Evolutionary conservation across 2,797 vertebrate genomes (phyloP).

Genomic region (Eidolon dupreanum): DNA sequence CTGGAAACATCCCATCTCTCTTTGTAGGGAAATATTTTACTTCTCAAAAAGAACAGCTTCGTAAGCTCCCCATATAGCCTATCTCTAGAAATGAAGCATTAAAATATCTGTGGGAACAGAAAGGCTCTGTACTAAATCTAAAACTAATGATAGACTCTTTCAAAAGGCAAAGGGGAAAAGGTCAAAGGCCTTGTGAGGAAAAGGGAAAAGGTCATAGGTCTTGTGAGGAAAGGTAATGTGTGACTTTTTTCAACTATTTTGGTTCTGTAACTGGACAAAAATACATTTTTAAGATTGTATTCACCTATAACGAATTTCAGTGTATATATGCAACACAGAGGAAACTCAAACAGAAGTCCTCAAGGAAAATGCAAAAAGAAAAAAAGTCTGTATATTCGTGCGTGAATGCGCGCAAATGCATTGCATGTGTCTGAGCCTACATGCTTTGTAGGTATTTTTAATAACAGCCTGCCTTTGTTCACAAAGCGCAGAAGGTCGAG

Average conservation of each 20-base stretch:
- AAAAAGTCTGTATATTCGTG: not conserved
- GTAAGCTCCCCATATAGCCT: not conserved
- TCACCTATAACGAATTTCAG: slow-evolving; percentile 3
- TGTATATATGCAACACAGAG: not conserved
- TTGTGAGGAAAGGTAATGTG: not conserved
- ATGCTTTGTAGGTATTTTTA: not conserved
- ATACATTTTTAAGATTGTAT: not conserved
- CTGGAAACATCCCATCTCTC: slow-evolving; percentile 7
- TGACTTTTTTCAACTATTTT: not conserved
- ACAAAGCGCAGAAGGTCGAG: not conserved
- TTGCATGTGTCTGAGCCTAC: not conserved
- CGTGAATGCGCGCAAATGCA: not conserved
- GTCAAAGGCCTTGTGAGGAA: not conserved
- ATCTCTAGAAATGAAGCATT: not conserved
- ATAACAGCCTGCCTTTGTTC: not conserved
- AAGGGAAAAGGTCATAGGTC: not conserved
- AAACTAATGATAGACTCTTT: not conserved
- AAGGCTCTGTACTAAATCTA: not conserved
- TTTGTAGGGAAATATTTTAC: not conserved
- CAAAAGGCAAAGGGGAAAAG: not conserved
- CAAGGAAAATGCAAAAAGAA: not conserved
- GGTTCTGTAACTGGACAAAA: slow-evolving; percentile 15
- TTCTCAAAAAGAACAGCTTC: not conserved
- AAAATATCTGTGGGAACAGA: not conserved
- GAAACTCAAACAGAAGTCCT: not conserved